phyloP scores from a whole-genome alignment of 2,797 vertebrate genomes.

The Cyclura pinguis region DNA sequence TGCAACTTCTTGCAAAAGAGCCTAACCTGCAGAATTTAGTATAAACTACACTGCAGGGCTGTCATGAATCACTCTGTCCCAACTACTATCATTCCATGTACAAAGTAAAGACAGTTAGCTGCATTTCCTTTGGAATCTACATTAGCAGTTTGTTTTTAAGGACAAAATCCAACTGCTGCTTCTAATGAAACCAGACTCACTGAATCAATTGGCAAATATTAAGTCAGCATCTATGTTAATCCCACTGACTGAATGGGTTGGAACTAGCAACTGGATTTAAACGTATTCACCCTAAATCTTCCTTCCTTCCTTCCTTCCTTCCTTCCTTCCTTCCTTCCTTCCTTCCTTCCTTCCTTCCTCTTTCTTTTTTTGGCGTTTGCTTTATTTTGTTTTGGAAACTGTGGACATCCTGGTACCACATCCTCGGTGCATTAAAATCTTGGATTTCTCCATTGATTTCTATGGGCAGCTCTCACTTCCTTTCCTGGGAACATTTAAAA shows the following conservation, averaged over 20 bases:
- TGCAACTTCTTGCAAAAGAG: too few relatives aligned
- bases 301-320: too few relatives aligned
- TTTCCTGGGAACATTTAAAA: background rate
- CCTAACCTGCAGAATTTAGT: too few relatives aligned
- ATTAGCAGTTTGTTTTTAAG: background rate
- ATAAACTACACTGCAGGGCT: background rate
- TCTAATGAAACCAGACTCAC: too few relatives aligned
- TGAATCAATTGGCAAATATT: too few relatives aligned
- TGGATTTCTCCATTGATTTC: background rate
- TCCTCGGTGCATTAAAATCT: background rate
- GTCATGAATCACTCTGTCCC: background rate
- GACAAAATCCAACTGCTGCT: too few relatives aligned
- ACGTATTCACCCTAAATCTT: background rate
- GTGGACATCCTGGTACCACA: background rate
- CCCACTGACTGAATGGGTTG: too few relatives aligned
- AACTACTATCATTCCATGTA: background rate
- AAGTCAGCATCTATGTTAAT: too few relatives aligned
- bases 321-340: too few relatives aligned
- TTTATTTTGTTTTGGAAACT: background rate
- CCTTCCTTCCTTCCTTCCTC: too few relatives aligned
- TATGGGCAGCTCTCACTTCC: background rate
- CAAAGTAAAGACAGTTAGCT: background rate
- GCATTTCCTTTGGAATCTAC: background rate
- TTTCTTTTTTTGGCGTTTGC: background rate
- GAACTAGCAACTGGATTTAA: too few relatives aligned